Evolutionary conservation across 2,888 invertebrate genomes (phyloP).

Genomic region (Stenolophus ochropezus): DNA sequence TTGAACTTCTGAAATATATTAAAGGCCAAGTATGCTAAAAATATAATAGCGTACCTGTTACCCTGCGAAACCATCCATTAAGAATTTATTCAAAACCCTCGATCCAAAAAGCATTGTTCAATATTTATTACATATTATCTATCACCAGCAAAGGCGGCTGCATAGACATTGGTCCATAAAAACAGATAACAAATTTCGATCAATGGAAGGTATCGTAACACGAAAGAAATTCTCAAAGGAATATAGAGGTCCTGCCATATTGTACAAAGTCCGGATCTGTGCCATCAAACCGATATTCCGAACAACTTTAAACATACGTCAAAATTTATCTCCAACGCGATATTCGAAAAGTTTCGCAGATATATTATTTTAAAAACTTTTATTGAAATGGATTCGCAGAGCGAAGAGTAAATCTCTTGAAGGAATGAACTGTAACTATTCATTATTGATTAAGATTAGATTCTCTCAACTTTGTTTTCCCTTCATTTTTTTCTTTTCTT

Average conservation of each 20-base stretch:
- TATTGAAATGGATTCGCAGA: constrained; percentile 20
- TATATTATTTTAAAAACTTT: constrained; percentile 38
- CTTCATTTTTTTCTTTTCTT: not conserved
- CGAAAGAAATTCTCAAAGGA: constrained; percentile 17
- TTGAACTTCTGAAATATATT: too few relatives aligned
- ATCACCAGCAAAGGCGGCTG: constrained; percentile 3
- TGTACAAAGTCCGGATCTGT: constrained; percentile 23
- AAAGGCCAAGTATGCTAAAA: not conserved
- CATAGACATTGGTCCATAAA: constrained; percentile 3
- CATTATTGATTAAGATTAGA: constrained; percentile 26
- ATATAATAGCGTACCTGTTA: not conserved
- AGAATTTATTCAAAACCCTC: not conserved
- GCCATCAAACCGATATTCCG: constrained; percentile 7
- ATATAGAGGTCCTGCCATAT: not conserved
- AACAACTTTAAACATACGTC: constrained; percentile 32
- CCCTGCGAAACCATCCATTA: not conserved
- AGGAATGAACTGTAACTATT: constrained; percentile 21
- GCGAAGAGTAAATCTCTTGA: not conserved
- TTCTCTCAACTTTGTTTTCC: constrained; percentile 26
- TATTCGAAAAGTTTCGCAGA: constrained; percentile 26
- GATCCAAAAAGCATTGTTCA: not conserved
- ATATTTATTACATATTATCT: constrained; percentile 8
- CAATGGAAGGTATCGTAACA: not conserved
- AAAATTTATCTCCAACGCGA: constrained; percentile 2
- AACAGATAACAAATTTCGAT: constrained; percentile 11